Evolutionary conservation across 2,797 vertebrate species (phyloP), one percentile per base, ranked within the genome.

Genomic region (Poecilia picta): DNA sequence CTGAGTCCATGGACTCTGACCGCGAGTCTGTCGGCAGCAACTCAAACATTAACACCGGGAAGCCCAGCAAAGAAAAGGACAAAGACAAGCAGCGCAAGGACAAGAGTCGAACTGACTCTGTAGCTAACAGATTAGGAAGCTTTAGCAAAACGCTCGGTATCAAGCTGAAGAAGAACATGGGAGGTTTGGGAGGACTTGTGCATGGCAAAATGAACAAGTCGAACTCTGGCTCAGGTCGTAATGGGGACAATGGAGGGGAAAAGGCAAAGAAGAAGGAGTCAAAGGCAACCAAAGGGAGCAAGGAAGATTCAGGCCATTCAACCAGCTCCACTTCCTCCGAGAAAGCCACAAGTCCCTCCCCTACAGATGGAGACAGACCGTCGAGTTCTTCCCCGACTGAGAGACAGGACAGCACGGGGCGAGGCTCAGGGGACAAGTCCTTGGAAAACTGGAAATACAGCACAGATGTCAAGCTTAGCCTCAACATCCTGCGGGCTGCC

Each of bases 121-220:
- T 99, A 82, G 98, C 98, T 87, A 99, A 99, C 93, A 99, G 98
- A 95, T 97, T 99, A 43, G 98, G 98, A 84, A 99, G 98, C 94
- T 97, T 99, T 92, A 99, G 98, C 94, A 99, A 99, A 95, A 99
- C 97, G 7, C 92, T 99, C 74, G 98, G 98, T 80, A 99, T 98
- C 94, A 99, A 99, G 92, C 93, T 99, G 77, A 99, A 99, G 92
- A 99, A 99, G 92, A 99, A 99, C 90, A 99, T 99, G 98, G 98
- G 98, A 23, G 98, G 98, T 36, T 95, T 99, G 16, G 98, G 98
- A 5, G 98, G 98, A 28, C 96, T 99, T 36, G 98, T 99, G 76
- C 98, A 99, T 0, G 97, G 98, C 51, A 99, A 98, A 92, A 99
- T 99, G 93, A 97, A 96, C 93, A 96, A 97, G 89, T 95, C 97